These are phyloP conservation scores for Hirtodrosophila duncani DNA, from an alignment of 2,888 invertebrate genomes.

Conservation along the genomic window DNA sequence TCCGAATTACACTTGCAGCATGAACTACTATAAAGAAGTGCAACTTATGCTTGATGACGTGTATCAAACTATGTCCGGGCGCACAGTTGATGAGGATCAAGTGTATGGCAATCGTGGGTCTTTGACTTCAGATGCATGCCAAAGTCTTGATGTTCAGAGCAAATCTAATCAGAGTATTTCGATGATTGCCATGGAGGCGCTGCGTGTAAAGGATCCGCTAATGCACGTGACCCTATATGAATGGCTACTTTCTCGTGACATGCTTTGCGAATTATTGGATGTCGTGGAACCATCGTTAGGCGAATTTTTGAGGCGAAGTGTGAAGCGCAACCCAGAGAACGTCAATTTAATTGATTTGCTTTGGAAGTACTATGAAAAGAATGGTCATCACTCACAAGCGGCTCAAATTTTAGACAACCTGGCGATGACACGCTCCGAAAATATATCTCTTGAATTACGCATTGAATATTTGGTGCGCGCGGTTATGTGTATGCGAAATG, in stretches of 20 bases:
- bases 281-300: constrained; percentile 79
- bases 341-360: constrained; percentile 87
- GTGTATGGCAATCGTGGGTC: constrained; percentile 9
- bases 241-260: constrained; percentile 90
- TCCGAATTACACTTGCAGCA: constrained; percentile 81
- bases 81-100: constrained; percentile 67
- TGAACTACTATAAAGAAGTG: constrained; percentile 93
- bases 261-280: constrained; percentile 84
- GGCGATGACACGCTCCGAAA: constrained; percentile 84
- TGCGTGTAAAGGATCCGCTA: constrained; percentile 89
- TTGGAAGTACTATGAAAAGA: constrained; percentile 97
- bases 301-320: constrained; percentile 77
- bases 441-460: constrained; percentile 87
- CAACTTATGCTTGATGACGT: constrained; percentile 85
- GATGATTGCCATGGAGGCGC: constrained; percentile 83
- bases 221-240: constrained; percentile 94
- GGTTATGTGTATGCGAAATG: constrained; percentile 96
- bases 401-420: constrained; percentile 93
- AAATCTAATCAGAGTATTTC: constrained; percentile 79
- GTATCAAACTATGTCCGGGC: constrained; percentile 68
- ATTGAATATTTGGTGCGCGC: constrained; percentile 95
- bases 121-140: constrained; percentile 10
- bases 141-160: constrained; percentile 55
- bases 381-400: constrained; percentile 93
- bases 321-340: constrained; percentile 80